Base-by-base conservation (phyloP, 2,113 vertebrate genomes). In the Ammodytes dubius region DNA sequence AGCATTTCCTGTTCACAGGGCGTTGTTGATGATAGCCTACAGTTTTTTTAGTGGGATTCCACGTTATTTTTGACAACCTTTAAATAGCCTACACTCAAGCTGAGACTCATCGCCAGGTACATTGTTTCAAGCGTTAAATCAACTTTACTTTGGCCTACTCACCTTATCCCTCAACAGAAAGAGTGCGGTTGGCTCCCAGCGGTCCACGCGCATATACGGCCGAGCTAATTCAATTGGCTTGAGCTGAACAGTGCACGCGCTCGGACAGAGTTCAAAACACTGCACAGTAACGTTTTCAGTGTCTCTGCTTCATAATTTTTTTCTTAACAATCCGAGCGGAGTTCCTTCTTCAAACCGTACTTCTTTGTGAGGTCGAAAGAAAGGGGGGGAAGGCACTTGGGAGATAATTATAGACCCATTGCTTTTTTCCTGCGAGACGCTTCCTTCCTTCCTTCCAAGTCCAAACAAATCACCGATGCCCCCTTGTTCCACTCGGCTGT, bases 391-490 rank as follows among this genome's bases (percentile, higher is more conserved):
- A 52, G 1, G 27, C 70, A 0, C 40, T 74, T 4, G 61, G 27
- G 37, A 65, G 76, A 83, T 94, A 93, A 92, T 92, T 94, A 91
- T 83, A 93, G 87, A 11, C 56, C 74, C 61, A 52, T 77, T 64
- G 54, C 71, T 61, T 88, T 77, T 27, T 86, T 89, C 89, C 87
- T 83, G 78, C 63, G 49, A 2, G 2, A 66, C 53, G 75, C 82
- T 91, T 91, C 92, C 91, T 93, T 90, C 93, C 93, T 86, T 19
- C 27, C 1, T 27, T 27, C 27, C 27, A 27, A 0, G 2, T 1
- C 1, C 40, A 88, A 87, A 92, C 83, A 90, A 66, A 43, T 37
- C 54, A 5, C 49, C 6, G 59, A 27, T 56, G 37, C 6, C 39
- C 19, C 27, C 2, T 17, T n/a, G 12, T 57, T 47, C 69, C 39